Evolutionary conservation across 2,888 invertebrate species (phyloP).

Genomic region (Ornithoptera priamus): DNA sequence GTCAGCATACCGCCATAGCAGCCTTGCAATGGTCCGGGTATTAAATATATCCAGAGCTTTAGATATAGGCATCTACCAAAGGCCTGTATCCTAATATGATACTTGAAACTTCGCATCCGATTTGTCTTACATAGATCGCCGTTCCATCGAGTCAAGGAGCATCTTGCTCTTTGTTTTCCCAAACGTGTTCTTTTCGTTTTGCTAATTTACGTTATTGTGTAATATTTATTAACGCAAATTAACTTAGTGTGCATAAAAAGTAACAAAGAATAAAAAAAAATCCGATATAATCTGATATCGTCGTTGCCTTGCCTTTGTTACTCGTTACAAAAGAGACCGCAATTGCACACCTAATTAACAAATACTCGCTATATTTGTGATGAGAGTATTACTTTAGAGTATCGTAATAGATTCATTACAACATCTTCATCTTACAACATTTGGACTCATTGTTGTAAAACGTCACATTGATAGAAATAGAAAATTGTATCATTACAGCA

Average conservation of each 20-base stretch:
- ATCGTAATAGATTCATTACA: conserved; percentile 10
- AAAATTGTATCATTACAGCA: background rate
- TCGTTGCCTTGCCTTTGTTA: conserved; percentile 30
- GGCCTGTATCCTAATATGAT: too few relatives aligned
- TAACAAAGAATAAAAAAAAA: conserved; percentile 28
- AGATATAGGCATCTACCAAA: too few relatives aligned
- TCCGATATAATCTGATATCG: conserved; percentile 32
- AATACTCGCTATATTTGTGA: conserved; percentile 27
- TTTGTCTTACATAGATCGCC: too few relatives aligned
- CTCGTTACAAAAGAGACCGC: conserved; percentile 30
- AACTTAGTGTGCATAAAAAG: background rate
- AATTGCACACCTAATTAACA: conserved; percentile 27
- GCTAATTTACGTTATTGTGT: background rate
- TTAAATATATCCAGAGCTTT: too few relatives aligned
- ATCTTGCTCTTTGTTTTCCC: too few relatives aligned
- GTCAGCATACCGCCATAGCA: too few relatives aligned
- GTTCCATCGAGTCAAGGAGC: too few relatives aligned
- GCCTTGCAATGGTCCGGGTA: too few relatives aligned
- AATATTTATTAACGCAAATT: background rate
- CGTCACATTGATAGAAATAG: background rate
- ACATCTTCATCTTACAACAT: conserved; percentile 11
- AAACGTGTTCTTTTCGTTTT: background rate
- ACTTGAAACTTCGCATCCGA: too few relatives aligned
- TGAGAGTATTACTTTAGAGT: conserved; percentile 11
- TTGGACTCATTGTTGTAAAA: background rate